Evolutionary conservation across 2,797 vertebrate genomes (phyloP), one percentile per base, ranked within the genome.

Genomic region (Mareca strepera): DNA sequence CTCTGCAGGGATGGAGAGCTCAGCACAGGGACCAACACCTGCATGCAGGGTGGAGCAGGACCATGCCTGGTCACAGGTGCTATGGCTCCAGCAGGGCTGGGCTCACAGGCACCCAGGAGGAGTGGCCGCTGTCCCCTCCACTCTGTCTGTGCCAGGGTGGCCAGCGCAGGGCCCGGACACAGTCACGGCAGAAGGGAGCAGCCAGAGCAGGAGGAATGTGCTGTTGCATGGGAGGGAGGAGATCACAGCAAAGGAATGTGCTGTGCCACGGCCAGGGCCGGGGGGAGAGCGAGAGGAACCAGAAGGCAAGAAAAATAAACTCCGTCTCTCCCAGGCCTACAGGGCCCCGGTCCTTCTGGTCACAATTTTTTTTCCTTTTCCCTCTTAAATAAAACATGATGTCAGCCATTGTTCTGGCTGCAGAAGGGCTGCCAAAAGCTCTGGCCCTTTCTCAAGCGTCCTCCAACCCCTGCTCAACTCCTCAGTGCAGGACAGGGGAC

Each of bases 171-270:
- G 22, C 73, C 77, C 48, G 10, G 7, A 37, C 2, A 0, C n/a
- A 15, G 26, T 68, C 21, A 0, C 5, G 1, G 73, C 28, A 72
- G 35, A 81, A 67, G 22, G 59, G 60, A 81, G 58, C 75, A 92
- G 86, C 21, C 77, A 39, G 56, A 0, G 2, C 16, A 0, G 63
- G 69, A 97, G 79, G 95, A 96, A 96, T 70, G 88, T 86, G 92
- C 58, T 41, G 85, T 91, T 68, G 26, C 73, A 88, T 62, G 68
- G 92, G 60, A 87, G 17, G 60, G 84, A 94, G 93, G 93, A 90
- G 93, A 95, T 96, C 96, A 97, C 66, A 6, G 72, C 28, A 82
- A 93, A 96, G 96, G 97, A 98, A 98, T 97, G 97, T 91, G 88
- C 84, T 96, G 95, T 97, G 95, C 88, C 55, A 95, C 26, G 0